A percentile compares a stretch with the other conserved stretches of the same genome.
Conservation (phyloP, 2,888 invertebrate genomes). For the Eudemis profundana region DNA sequence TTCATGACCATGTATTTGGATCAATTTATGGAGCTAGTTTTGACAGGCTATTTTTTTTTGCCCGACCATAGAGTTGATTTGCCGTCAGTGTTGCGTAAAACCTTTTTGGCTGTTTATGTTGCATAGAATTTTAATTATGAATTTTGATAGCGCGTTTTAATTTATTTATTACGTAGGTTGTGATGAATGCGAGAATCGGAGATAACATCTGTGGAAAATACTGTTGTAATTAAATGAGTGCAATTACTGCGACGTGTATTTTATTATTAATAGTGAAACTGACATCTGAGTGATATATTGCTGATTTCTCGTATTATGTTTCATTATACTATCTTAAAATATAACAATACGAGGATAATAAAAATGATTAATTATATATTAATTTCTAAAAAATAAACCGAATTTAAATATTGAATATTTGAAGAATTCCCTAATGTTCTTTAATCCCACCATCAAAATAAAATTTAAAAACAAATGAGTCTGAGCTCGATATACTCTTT, state of each 20-base stretch:
- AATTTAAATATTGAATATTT: no score
- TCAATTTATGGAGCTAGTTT: slow-evolving; percentile 63
- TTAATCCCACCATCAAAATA: no score
- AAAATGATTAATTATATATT: neutral
- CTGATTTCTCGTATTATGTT: slow-evolving; percentile 29
- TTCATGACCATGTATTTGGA: slow-evolving; percentile 57
- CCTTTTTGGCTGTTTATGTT: slow-evolving; percentile 19
- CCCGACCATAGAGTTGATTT: slow-evolving; percentile 28
- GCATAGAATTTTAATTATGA: slow-evolving; percentile 28
- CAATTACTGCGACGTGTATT: slow-evolving; percentile 29
- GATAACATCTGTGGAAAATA: slow-evolving; percentile 39
- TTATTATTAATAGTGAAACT: slow-evolving; percentile 29
- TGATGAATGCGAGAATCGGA: slow-evolving; percentile 31
- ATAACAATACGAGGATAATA: no score
- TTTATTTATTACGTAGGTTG: slow-evolving; percentile 39
- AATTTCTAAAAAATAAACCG: neutral
- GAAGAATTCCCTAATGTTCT: no score
- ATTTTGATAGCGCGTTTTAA: slow-evolving; percentile 33
- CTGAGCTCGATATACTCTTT: no score
- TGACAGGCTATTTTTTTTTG: slow-evolving; percentile 61
- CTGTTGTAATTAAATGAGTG: slow-evolving; percentile 27
- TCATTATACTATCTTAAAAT: neutral
- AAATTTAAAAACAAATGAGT: no score
- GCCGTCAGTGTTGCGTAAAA: slow-evolving; percentile 38
- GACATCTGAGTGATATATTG: slow-evolving; percentile 30